Conservation (phyloP, 2,888 invertebrate species). For the Drosophila pseudotalamancana region DNA sequence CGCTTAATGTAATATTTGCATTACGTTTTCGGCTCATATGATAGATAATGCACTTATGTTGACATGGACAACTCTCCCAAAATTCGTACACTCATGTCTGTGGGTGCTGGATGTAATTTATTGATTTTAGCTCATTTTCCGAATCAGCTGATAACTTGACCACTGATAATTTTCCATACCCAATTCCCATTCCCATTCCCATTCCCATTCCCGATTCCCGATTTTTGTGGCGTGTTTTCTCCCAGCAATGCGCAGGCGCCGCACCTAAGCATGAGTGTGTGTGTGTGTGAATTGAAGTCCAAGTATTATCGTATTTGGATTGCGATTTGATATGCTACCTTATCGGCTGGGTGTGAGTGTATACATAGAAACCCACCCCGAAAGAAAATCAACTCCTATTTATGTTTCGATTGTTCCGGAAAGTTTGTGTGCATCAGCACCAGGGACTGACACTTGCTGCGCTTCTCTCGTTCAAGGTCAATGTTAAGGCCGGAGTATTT, state of each 20-base stretch:
- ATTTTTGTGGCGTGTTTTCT: slow-evolving; percentile 22
- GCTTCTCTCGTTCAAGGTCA: neutral
- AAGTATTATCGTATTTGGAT: slow-evolving; percentile 12
- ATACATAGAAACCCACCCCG: neutral
- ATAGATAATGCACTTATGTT: slow-evolving; percentile 1
- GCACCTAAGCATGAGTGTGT: neutral
- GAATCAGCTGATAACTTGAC: slow-evolving; percentile 41
- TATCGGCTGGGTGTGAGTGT: slow-evolving; percentile 13
- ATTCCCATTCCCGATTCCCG: neutral
- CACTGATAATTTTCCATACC: slow-evolving; percentile 24
- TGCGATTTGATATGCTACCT: slow-evolving; percentile 15
- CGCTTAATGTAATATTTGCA: slow-evolving; percentile 14
- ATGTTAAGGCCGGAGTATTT: neutral
- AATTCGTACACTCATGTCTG: neutral
- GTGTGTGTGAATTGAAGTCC: neutral
- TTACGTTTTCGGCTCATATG: neutral
- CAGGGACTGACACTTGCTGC: slow-evolving; percentile 9
- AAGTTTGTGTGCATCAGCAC: neutral
- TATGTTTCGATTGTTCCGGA: neutral
- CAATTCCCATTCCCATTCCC: neutral
- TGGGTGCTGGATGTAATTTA: slow-evolving; percentile 17
- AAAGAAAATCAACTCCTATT: neutral
- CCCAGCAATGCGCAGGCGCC: slow-evolving; percentile 40
- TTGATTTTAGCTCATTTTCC: slow-evolving; percentile 35
- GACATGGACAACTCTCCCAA: neutral